phyloP scores from a whole-genome alignment of 2,888 invertebrate genomes.

The Imbricaverruca yamaguchii region DNA sequence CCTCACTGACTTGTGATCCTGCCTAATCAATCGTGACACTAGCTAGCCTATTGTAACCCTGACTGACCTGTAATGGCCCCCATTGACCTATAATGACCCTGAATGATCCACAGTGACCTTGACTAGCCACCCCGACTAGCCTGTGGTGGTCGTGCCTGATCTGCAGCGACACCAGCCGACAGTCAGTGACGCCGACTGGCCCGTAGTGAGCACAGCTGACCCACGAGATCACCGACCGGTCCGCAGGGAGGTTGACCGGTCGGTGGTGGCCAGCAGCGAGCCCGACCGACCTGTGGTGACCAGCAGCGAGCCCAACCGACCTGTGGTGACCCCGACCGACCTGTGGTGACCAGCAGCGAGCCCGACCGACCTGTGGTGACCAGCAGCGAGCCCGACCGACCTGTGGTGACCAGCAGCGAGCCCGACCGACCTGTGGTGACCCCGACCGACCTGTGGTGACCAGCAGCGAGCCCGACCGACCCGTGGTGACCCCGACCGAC shows the following conservation, averaged over 20 bases:
- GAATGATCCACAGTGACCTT: neutral
- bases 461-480: conserved; percentile 17
- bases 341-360: conserved; percentile 12
- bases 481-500: neutral
- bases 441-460: neutral
- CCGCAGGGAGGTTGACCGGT: too few species aligned
- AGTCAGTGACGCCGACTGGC: too few species aligned
- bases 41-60: too few species aligned
- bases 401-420: conserved; percentile 12
- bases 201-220: too few species aligned
- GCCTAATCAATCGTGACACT: too few species aligned
- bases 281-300: neutral
- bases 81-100: neutral
- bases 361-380: too few species aligned
- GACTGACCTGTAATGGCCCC: neutral
- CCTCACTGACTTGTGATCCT: neutral
- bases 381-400: neutral
- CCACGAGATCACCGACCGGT: too few species aligned
- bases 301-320: conserved; percentile 17
- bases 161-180: too few species aligned
- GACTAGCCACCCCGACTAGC: neutral
- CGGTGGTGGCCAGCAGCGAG: too few species aligned
- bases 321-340: neutral
- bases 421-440: too few species aligned
- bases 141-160: too few species aligned